These are phyloP conservation scores for Amblyornis subalaris DNA, from an alignment of 2,113 vertebrate genomes.

Conservation along the genomic window DNA sequence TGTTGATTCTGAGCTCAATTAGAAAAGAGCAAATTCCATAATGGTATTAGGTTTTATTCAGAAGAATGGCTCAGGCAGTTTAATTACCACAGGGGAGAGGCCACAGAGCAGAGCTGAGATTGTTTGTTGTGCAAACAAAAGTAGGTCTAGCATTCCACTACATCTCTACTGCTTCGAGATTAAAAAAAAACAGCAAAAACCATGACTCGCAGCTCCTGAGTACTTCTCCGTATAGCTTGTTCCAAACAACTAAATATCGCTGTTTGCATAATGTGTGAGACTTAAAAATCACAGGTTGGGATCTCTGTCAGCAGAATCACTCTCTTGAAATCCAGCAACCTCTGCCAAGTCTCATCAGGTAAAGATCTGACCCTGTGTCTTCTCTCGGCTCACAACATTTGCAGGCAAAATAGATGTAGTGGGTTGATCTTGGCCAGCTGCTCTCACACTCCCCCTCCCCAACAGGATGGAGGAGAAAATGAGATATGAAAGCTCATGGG, in stretches of 20 bases:
- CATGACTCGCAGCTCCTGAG: background rate
- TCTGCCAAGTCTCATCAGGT: background rate
- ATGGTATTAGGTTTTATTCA: background rate
- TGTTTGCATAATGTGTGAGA: background rate
- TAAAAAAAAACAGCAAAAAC: background rate
- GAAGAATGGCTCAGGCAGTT: background rate
- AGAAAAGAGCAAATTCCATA: slow-evolving; percentile 1
- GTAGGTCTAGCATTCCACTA: background rate
- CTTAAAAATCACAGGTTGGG: background rate
- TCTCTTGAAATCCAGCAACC: background rate
- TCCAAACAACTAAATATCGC: background rate
- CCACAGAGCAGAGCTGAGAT: background rate
- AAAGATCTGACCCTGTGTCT: background rate
- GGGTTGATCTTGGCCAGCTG: background rate
- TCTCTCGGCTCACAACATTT: background rate
- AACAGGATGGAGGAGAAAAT: background rate
- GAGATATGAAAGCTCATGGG: background rate
- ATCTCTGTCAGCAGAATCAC: background rate
- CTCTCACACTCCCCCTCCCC: background rate
- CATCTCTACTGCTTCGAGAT: background rate
- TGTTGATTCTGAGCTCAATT: background rate
- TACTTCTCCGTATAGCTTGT: background rate
- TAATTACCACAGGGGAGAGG: background rate
- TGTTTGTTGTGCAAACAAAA: background rate
- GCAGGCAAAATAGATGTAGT: background rate